phyloP scores from a whole-genome alignment of 2,888 invertebrate genomes.

The Diarsia rubi region DNA sequence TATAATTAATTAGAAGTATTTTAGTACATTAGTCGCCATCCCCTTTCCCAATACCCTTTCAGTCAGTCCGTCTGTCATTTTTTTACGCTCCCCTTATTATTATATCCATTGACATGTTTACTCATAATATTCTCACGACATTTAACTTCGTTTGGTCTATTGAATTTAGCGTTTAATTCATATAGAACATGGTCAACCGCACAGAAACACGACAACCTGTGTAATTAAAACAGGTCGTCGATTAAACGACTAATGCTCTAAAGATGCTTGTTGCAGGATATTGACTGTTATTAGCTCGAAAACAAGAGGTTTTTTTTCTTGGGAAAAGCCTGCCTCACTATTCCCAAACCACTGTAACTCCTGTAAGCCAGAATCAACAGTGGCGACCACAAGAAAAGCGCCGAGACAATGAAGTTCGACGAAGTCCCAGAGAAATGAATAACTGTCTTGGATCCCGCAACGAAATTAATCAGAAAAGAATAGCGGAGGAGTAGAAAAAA shows the following conservation, averaged over 20 bases:
- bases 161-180: neutral
- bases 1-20: too few relatives aligned
- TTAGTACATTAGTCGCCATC: neutral
- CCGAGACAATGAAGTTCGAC: too few relatives aligned
- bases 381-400: too few relatives aligned
- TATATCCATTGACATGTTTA: neutral
- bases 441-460: too few relatives aligned
- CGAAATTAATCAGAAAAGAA: too few relatives aligned
- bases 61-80: neutral
- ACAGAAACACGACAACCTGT: neutral
- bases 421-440: too few relatives aligned
- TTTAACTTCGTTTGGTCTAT: neutral
- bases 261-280: constrained; percentile 17
- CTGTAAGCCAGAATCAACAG: too few relatives aligned
- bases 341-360: too few relatives aligned
- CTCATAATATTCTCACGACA: neutral
- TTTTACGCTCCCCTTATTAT: neutral
- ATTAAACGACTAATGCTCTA: constrained; percentile 3
- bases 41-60: too few relatives aligned
- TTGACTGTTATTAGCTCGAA: neutral
- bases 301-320: neutral
- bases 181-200: neutral
- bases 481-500: too few relatives aligned
- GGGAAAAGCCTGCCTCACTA: too few relatives aligned
- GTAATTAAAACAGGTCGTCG: constrained; percentile 21